A percentile compares a stretch with the other conserved stretches of the same genome.
phyloP scores from a whole-genome alignment of 1,140 invertebrate genomes.

The Atta cephalotes region DNA sequence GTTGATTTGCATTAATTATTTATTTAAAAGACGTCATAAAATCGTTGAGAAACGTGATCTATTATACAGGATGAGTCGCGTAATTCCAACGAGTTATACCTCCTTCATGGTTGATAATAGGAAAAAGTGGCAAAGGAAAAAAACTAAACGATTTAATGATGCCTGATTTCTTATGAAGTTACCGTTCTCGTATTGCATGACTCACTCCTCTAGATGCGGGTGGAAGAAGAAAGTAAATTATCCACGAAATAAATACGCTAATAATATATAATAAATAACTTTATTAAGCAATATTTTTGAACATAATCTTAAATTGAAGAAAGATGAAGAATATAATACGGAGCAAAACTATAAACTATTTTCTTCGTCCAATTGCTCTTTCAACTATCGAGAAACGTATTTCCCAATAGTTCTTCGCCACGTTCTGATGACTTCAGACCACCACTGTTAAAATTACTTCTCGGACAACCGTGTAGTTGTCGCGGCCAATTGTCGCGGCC shows the following conservation, averaged over 20 bases:
- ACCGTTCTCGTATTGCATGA: background rate
- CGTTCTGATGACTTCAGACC: conserved; percentile 67
- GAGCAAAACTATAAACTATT: background rate
- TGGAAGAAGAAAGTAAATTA: background rate
- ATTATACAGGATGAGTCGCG: conserved; percentile 47
- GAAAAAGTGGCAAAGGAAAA: conserved; percentile 24
- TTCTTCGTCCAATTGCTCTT: background rate
- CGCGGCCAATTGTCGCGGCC: conserved; percentile 57
- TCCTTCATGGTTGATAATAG: conserved; percentile 36
- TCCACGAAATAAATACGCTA: background rate
- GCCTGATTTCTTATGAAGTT: conserved; percentile 14
- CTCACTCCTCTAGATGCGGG: background rate
- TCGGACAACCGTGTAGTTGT: conserved; percentile 60
- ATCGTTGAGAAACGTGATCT: conserved; percentile 33
- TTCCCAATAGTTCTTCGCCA: background rate
- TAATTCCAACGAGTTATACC: conserved; percentile 20
- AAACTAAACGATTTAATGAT: conserved; percentile 51
- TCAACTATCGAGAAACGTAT: background rate
- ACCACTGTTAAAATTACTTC: conserved; percentile 60
- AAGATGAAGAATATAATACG: background rate
- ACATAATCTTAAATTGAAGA: background rate
- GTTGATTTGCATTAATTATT: conserved; percentile 37
- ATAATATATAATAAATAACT: background rate
- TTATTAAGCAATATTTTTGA: background rate
- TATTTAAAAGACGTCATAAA: conserved; percentile 35